Percentiles rank a stretch among this genome's conserved stretches.
These are phyloP conservation scores for Caenorhabditis sp. DNA, from an alignment of 2,888 invertebrate genomes.

Conservation along the genomic window DNA sequence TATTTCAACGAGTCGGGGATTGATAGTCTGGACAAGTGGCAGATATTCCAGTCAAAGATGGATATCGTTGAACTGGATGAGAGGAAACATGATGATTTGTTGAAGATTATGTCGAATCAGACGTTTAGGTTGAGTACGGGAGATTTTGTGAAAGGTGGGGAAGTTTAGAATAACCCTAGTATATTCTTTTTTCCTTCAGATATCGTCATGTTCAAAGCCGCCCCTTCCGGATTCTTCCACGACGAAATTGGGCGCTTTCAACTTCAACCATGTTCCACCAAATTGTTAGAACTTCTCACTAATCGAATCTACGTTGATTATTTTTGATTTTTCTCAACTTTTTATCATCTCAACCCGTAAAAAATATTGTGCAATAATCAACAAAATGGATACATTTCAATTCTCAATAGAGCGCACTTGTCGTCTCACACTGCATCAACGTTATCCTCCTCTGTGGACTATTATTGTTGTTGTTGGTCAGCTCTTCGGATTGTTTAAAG, in stretches of 20 bases:
- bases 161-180: no score
- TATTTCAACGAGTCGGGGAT: constrained; percentile 13
- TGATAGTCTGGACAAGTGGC: constrained; percentile 18
- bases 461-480: background rate
- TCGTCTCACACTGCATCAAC: constrained; percentile 51
- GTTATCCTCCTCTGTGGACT: constrained; percentile 49
- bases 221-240: background rate
- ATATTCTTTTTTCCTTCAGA: no score
- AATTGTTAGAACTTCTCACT: constrained; percentile 11
- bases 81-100: constrained; percentile 28
- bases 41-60: constrained; percentile 33
- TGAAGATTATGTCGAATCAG: constrained; percentile 26
- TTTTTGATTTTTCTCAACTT: constrained; percentile 8
- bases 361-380: no score
- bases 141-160: constrained; percentile 31
- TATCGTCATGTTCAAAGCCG: constrained; percentile 17
- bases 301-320: constrained; percentile 12
- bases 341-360: no score
- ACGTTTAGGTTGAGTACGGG: constrained; percentile 33
- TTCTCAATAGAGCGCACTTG: constrained; percentile 38
- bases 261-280: constrained; percentile 25
- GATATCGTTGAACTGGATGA: constrained; percentile 28
- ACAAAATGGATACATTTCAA: no score
- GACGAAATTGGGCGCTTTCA: constrained; percentile 20
- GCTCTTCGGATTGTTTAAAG: constrained; percentile 21